These are phyloP conservation scores for Aradophagus sp. DNA, from an alignment of 1,140 invertebrate species.

Conservation along the genomic window DNA sequence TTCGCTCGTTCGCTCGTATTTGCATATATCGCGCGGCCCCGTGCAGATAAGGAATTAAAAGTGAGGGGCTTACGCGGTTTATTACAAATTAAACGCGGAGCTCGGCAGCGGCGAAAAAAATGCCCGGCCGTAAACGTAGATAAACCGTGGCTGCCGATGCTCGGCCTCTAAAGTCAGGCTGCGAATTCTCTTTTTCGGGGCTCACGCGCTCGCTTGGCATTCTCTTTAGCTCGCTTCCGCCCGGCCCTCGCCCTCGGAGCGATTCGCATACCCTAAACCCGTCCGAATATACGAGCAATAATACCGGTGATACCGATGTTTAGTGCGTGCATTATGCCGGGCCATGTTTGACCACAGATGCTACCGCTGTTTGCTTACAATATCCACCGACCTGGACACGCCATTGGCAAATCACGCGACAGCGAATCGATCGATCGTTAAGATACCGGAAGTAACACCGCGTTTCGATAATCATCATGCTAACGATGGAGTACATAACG, in stretches of 20 bases:
- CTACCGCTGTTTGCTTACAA: slow-evolving; percentile 60
- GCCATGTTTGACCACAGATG: slow-evolving; percentile 66
- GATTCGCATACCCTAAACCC: slow-evolving; percentile 52
- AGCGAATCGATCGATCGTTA: slow-evolving; percentile 66
- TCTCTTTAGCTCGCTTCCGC: slow-evolving; percentile 37
- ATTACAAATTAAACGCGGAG: slow-evolving; percentile 67
- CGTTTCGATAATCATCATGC: slow-evolving; percentile 59
- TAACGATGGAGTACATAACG: slow-evolving; percentile 43
- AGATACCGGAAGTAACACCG: slow-evolving; percentile 66
- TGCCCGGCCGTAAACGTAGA: slow-evolving; percentile 62
- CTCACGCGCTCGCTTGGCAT: slow-evolving; percentile 11
- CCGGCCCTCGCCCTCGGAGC: slow-evolving; percentile 41
- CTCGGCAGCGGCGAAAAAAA: slow-evolving; percentile 59
- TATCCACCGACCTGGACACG: slow-evolving; percentile 43
- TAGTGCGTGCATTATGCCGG: slow-evolving; percentile 69
- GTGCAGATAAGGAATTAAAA: slow-evolving; percentile 63
- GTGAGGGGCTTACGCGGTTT: slow-evolving; percentile 60
- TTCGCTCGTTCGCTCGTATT: slow-evolving; percentile 51
- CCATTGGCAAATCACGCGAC: slow-evolving; percentile 57
- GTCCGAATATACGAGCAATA: slow-evolving; percentile 61
- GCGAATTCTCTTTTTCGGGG: slow-evolving; percentile 25
- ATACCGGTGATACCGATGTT: slow-evolving; percentile 63
- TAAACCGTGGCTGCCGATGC: slow-evolving; percentile 50
- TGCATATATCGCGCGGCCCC: slow-evolving; percentile 50
- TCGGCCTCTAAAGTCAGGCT: slow-evolving; percentile 47